phyloP scores from a whole-genome alignment of 2,113 vertebrate genomes.

The Mormyrus iriodes region DNA sequence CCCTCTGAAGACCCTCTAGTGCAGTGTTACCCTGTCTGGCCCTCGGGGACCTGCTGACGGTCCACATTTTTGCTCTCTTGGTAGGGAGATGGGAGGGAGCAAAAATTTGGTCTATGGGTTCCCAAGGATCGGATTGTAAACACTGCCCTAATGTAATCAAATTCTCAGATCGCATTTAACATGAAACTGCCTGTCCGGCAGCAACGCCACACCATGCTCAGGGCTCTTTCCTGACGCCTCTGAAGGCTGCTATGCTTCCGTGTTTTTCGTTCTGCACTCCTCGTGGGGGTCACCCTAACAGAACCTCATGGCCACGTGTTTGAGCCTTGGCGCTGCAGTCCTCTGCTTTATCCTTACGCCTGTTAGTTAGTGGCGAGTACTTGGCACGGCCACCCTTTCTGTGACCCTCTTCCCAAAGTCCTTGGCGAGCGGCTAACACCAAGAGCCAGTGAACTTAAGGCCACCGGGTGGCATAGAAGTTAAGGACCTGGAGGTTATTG shows the following conservation, averaged over 20 bases:
- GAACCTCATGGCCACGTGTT: too few species aligned
- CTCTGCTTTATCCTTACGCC: too few species aligned
- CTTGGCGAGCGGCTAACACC: background rate
- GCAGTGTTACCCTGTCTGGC: background rate
- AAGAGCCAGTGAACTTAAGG: background rate
- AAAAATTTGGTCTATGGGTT: background rate
- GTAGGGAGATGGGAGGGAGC: background rate
- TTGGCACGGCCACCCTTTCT: background rate
- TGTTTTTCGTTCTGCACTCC: background rate
- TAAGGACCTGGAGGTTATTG: background rate
- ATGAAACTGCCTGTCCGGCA: background rate
- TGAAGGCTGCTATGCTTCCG: background rate
- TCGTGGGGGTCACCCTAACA: background rate
- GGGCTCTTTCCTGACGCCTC: background rate
- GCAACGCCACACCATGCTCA: background rate
- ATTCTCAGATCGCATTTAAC: background rate
- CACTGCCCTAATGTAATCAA: background rate
- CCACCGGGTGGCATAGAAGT: background rate
- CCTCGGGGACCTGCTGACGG: background rate
- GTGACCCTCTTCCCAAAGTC: background rate
- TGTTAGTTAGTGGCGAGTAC: background rate
- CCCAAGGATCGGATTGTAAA: background rate
- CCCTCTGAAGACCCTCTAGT: background rate
- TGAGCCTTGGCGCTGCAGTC: background rate
- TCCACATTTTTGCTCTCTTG: background rate